These are phyloP conservation scores for Python bivittatus DNA, from an alignment of 2,113 vertebrate genomes.

Conservation along the genomic window DNA sequence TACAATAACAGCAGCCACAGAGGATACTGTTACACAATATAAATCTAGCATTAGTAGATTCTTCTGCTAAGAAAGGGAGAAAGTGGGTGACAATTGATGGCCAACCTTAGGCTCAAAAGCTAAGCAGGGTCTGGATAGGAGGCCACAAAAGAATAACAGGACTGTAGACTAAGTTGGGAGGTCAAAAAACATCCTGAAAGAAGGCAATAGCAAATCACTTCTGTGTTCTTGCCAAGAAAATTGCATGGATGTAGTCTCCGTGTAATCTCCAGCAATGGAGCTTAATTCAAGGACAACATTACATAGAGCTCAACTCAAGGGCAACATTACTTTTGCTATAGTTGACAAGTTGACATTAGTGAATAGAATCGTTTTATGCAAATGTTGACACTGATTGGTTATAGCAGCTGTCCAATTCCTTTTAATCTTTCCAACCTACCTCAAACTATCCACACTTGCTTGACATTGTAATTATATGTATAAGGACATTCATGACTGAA, in stretches of 20 bases:
- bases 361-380: not conserved
- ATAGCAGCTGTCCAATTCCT: not conserved
- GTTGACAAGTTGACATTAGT: not conserved
- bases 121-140: not conserved
- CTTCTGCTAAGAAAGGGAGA: too few relatives aligned
- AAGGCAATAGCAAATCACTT: not conserved
- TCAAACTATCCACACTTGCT: not conserved
- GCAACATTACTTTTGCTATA: not conserved
- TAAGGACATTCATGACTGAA: not conserved
- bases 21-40: too few relatives aligned
- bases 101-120: not conserved
- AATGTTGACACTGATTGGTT: not conserved
- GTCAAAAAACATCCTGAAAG: not conserved
- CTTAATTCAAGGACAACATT: not conserved
- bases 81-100: not conserved
- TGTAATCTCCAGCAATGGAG: not conserved
- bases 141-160: not conserved
- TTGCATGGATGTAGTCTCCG: not conserved
- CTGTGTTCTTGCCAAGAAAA: not conserved
- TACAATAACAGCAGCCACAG: too few relatives aligned
- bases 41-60: too few relatives aligned
- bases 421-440: not conserved
- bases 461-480: not conserved
- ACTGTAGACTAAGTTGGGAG: not conserved
- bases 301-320: not conserved